Evolutionary conservation across 2,797 vertebrate species (phyloP).

Genomic region (Xiphorhynchus erythropygius): DNA sequence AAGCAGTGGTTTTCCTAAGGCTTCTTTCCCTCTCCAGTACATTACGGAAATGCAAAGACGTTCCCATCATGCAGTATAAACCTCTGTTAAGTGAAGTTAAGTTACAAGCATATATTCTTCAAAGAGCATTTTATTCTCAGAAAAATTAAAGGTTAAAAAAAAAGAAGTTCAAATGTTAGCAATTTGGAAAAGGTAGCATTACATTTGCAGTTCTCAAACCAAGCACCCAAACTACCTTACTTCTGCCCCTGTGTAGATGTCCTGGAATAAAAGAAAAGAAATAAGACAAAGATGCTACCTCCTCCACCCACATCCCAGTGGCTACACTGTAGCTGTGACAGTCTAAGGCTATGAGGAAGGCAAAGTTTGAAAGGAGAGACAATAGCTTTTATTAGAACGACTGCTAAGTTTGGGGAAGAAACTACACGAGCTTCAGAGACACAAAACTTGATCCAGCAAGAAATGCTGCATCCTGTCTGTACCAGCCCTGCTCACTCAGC

Average conservation of each 20-base stretch:
- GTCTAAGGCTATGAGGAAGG: background rate
- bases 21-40: background rate
- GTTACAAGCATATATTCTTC: conserved; percentile 17
- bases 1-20: background rate
- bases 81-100: conserved; percentile 51
- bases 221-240: conserved; percentile 67
- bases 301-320: background rate
- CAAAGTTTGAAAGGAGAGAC: background rate
- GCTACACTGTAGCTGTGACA: background rate
- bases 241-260: conserved; percentile 63
- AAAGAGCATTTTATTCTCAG: conserved; percentile 19
- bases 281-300: conserved; percentile 31
- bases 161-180: conserved; percentile 27
- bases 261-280: conserved; percentile 61
- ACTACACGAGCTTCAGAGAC: background rate
- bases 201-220: conserved; percentile 51
- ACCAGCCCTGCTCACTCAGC: background rate
- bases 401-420: background rate
- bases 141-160: conserved; percentile 10
- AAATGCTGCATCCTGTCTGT: background rate
- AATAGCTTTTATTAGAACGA: background rate
- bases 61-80: conserved; percentile 40
- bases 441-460: background rate
- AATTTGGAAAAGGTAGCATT: background rate
- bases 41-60: background rate